Conservation (phyloP, 2,888 invertebrate genomes). For the Agrotis ipsilon region DNA sequence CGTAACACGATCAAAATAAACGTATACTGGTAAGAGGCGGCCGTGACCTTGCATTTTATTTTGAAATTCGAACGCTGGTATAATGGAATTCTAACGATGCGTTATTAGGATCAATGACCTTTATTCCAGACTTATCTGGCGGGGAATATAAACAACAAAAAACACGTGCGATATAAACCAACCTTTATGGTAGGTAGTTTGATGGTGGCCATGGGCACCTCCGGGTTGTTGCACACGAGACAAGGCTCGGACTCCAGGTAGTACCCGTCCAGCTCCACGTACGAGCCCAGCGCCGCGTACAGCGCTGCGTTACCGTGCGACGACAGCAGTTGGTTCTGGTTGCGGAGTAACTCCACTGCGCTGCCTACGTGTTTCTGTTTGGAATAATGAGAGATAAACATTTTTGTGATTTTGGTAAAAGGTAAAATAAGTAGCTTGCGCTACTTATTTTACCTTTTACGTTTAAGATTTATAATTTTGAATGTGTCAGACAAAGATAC, state of each 20-base stretch:
- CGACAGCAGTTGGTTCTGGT: slow-evolving; percentile 97
- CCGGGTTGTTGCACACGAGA: slow-evolving; percentile 99
- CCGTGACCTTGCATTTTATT: too few relatives aligned
- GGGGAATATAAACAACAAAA: not conserved
- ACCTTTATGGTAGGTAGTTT: slow-evolving; percentile 98
- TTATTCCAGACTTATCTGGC: too few relatives aligned
- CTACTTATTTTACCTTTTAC: too few relatives aligned
- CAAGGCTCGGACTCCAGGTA: slow-evolving; percentile 99
- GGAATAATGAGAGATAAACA: not conserved
- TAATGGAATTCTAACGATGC: too few relatives aligned
- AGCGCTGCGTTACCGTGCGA: slow-evolving; percentile 98
- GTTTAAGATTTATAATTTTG: too few relatives aligned
- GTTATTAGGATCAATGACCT: too few relatives aligned
- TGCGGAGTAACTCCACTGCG: slow-evolving; percentile 95
- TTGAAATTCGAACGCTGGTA: too few relatives aligned
- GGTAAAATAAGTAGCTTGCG: too few relatives aligned
- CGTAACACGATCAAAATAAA: too few relatives aligned
- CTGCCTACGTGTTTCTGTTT: slow-evolving; percentile 95
- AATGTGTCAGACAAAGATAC: too few relatives aligned
- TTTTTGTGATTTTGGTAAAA: too few relatives aligned
- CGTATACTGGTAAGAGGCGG: too few relatives aligned
- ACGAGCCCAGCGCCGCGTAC: slow-evolving; percentile 97
- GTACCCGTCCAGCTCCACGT: slow-evolving; percentile 98
- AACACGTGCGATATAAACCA: slow-evolving; percentile 53
- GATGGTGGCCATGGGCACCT: slow-evolving; percentile 97